Evolutionary conservation across 2,113 vertebrate genomes (phyloP), one percentile per base, ranked within the genome.

Genomic region (Mesembrinibis cayennensis): DNA sequence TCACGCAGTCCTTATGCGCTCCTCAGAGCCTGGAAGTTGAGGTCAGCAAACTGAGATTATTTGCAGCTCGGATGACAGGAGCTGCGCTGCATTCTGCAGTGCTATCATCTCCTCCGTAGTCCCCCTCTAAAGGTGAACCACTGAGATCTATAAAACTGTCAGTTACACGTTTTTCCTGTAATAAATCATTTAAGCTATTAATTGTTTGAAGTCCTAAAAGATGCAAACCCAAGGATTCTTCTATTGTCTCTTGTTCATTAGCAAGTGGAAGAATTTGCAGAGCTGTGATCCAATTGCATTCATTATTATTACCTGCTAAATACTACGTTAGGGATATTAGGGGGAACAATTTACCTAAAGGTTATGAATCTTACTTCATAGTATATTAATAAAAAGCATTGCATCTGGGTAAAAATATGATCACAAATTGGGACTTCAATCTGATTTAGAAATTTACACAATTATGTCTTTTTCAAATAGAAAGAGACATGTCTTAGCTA

Each of bases 311-410:
- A 94, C 82, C 81, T 85, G 62, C 73, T 87, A 91, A 93, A 82
- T 49, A 91, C 10, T 84, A 86, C 59, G 94, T 95, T 40, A 77
- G 30, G 50, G 32, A 52, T 79, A 94, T 73, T 90, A 91, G 38
- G 29, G 40, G 47, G 42, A 88, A 90, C 13, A 93, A 87, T 84
- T 88, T 92, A 82, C 53, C 76, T 93, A 65, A 92, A 95, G 36
- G 53, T 89, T 95, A 84, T 66, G 29, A 95, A 92, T 90, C 76
- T 89, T 92, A 90, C 92, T 94, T 94, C 72, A 89, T 50, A 90
- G 53, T 69, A 8, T 90, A 79, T 84, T 87, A 77, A 87, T 72
- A 82, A 80, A 90, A 94, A 87, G 13, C 53, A 89, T 58, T 30
- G 8, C 38, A 69, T 61, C 17, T 88, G 34, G 29, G 6, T 89